Conservation (phyloP, 2,113 vertebrate species). For the Pteruthius melanotis region DNA sequence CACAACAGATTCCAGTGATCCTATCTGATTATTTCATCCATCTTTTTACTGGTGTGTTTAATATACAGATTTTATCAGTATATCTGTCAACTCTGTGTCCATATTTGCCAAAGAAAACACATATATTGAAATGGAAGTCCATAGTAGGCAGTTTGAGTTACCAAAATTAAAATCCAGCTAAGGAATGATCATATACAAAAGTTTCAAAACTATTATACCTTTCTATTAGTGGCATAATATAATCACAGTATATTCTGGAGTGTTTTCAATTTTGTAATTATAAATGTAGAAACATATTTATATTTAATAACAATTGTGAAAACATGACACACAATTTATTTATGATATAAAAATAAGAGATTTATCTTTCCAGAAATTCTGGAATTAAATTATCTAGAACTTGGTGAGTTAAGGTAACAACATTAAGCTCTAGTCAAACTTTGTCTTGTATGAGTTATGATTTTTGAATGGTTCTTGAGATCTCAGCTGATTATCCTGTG, state of each 20-base stretch:
- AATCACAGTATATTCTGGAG: neutral
- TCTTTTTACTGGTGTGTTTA: neutral
- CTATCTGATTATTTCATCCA: neutral
- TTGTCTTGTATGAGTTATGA: neutral
- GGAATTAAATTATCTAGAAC: neutral
- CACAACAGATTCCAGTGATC: neutral
- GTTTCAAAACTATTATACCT: neutral
- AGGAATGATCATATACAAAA: neutral
- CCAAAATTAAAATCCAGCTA: neutral
- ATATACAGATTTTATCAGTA: neutral
- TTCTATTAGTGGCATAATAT: neutral
- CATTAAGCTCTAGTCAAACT: neutral
- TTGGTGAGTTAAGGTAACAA: neutral
- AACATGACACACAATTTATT: neutral
- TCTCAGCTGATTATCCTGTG: neutral
- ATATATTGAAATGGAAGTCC: neutral
- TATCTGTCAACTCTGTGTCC: too few species aligned
- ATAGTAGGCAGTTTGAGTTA: neutral
- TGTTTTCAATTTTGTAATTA: neutral
- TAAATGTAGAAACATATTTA: neutral
- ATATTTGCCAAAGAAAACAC: neutral
- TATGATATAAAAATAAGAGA: neutral
- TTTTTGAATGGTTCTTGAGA: neutral
- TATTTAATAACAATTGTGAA: neutral
- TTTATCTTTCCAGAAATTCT: neutral